A percentile compares a stretch with the other conserved stretches of the same genome.
Conservation (phyloP, 2,888 invertebrate species). For the Glaucopsyche alexis region DNA sequence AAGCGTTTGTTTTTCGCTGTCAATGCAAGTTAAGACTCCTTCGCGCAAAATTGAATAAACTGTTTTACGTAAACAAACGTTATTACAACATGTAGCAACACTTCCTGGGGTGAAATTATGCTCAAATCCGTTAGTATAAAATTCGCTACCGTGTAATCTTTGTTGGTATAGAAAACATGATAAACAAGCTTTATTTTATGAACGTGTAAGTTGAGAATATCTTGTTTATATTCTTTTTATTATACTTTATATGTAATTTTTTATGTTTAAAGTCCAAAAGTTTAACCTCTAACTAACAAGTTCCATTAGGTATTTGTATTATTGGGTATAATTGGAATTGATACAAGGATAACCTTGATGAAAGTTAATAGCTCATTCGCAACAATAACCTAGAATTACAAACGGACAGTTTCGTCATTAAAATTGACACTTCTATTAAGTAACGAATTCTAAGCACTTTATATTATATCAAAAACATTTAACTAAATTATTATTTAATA, state of each 20-base stretch:
- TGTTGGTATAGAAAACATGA: constrained; percentile 14
- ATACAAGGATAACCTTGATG: too few relatives aligned
- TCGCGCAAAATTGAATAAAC: constrained; percentile 28
- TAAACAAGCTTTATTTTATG: constrained; percentile 4
- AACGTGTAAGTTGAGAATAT: neutral
- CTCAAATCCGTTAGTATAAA: constrained; percentile 29
- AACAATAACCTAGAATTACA: too few relatives aligned
- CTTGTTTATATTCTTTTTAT: neutral
- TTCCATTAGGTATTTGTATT: too few relatives aligned
- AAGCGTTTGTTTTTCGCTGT: constrained; percentile 26
- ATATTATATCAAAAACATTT: too few relatives aligned
- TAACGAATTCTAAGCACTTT: too few relatives aligned
- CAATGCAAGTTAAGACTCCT: constrained; percentile 27
- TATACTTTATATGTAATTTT: neutral
- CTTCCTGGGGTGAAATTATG: constrained; percentile 27
- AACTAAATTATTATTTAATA: too few relatives aligned
- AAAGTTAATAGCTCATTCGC: too few relatives aligned
- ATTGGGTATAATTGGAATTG: too few relatives aligned
- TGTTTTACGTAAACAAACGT: constrained; percentile 29
- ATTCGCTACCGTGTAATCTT: constrained; percentile 24
- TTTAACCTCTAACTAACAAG: too few relatives aligned
- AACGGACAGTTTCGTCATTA: too few relatives aligned
- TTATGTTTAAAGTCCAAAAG: too few relatives aligned
- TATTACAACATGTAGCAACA: constrained; percentile 28
- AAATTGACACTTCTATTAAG: too few relatives aligned